phyloP scores from a whole-genome alignment of 2,113 vertebrate species.

The Gnathonemus longibarbis region DNA sequence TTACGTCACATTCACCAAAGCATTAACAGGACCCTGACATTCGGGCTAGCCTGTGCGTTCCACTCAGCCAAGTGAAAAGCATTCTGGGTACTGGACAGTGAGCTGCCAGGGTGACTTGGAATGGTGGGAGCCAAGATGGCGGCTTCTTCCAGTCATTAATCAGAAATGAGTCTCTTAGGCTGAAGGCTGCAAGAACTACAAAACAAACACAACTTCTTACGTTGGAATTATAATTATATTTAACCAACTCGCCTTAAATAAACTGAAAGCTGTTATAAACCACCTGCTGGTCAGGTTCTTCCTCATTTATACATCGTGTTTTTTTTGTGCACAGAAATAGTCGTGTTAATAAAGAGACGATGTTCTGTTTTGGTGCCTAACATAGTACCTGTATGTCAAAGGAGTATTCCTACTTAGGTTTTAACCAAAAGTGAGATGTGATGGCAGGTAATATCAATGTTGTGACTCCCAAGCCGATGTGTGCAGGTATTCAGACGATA shows the following conservation, averaged over 20 bases:
- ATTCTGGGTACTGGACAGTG: neutral
- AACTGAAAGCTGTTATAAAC: neutral
- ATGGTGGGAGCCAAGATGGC: neutral
- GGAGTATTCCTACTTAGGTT: conserved; percentile 11
- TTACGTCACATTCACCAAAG: neutral
- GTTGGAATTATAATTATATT: neutral
- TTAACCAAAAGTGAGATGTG: conserved; percentile 25
- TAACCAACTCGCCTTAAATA: neutral
- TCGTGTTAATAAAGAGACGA: neutral
- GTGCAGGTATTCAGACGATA: neutral
- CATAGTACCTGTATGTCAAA: neutral
- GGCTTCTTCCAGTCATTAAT: neutral
- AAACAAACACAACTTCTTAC: neutral
- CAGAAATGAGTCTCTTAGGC: neutral
- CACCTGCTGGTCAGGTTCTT: neutral
- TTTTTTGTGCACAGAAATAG: neutral
- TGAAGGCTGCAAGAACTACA: neutral
- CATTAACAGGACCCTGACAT: neutral
- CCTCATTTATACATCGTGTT: neutral
- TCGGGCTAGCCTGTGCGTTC: neutral
- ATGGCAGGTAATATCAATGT: conserved; percentile 6
- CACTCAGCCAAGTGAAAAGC: neutral
- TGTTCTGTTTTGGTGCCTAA: neutral
- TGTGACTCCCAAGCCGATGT: conserved; percentile 3
- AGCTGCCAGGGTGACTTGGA: neutral